Conservation (phyloP, 2,797 vertebrate species). For the Crocodylus rhombifer region DNA sequence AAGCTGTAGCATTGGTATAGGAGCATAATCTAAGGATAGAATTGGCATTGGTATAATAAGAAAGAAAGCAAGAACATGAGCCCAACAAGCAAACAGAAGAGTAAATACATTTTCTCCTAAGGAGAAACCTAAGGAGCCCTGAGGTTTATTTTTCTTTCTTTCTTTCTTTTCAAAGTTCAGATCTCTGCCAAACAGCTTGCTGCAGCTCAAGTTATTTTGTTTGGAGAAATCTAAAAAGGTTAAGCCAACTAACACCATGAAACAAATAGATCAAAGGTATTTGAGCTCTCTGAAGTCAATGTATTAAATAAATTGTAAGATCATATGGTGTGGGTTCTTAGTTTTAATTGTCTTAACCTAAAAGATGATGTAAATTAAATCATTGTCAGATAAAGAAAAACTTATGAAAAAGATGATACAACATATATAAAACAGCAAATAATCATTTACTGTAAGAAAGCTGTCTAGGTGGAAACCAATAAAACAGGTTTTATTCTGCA, state of each 20-base stretch:
- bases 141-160: neutral
- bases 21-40: neutral
- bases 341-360: slow-evolving; percentile 62
- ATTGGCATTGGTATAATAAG: neutral
- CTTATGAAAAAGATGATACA: neutral
- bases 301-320: slow-evolving; percentile 68
- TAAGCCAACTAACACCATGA: slow-evolving; percentile 68
- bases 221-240: slow-evolving; percentile 68
- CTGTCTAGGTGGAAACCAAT: neutral
- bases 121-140: neutral
- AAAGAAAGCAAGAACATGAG: neutral
- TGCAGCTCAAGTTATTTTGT: slow-evolving; percentile 51
- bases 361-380: slow-evolving; percentile 65
- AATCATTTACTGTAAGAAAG: slow-evolving; percentile 25
- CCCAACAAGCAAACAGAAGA: neutral
- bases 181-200: slow-evolving; percentile 32
- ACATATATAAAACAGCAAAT: slow-evolving; percentile 36
- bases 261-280: slow-evolving; percentile 61
- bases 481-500: slow-evolving; percentile 14
- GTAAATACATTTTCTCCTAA: slow-evolving; percentile 43
- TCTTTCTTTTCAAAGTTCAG: slow-evolving; percentile 21
- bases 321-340: slow-evolving; percentile 16
- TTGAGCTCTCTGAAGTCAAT: slow-evolving; percentile 59
- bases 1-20: neutral
- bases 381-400: slow-evolving; percentile 35